Evolutionary conservation across 2,888 invertebrate genomes (phyloP), one percentile per base, ranked within the genome.

Genomic region (Luperina nickerlii): DNA sequence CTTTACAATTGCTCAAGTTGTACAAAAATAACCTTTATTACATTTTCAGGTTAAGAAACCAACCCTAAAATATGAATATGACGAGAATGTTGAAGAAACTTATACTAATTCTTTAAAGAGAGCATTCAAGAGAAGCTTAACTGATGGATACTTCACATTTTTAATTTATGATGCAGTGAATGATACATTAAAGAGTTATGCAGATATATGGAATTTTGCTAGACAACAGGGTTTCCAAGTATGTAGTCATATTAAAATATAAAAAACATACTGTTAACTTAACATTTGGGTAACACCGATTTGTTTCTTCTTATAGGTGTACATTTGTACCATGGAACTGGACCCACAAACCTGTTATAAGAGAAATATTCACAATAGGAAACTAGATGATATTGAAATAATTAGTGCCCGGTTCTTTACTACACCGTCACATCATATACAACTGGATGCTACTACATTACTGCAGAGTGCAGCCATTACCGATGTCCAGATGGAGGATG

Each of bases 131-230:
- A 98, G 99, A 95, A 99, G 98, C 48, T 97, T 99, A 6, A 98
- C 98, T 15, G 99, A 99, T 95, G 98, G 99, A 81, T 98, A 98
- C 93, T 99, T 99, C 95, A 98, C 98, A 80, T 99, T 99, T 94
- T 98, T 99, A 88, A 98, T 99, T 92, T 98, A 99, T 67, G 99
- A 99, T 95, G 98, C 99, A 91, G 98, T 99, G 63, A 99, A 99
- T 94, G 98, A 98, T 84, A 98, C 98, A 92, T 97, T 98, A 32
- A 97, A 97, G 85, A 97, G 98, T 90, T 99, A 99, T 92, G 98
- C 98, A 79, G 99, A 99, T 92, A 98, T 99, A 97, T 98, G 98
- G 98, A 98, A 98, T 92, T 98, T 98, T 94, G 98, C 99, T 2
- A 98, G 98, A 93, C 98, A 98, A 88, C 98, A 98, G 94, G 98